A percentile compares a stretch with the other conserved stretches of the same genome.
These are phyloP conservation scores for Heliconius eleuchia DNA, from an alignment of 1,140 invertebrate species.

Conservation along the genomic window DNA sequence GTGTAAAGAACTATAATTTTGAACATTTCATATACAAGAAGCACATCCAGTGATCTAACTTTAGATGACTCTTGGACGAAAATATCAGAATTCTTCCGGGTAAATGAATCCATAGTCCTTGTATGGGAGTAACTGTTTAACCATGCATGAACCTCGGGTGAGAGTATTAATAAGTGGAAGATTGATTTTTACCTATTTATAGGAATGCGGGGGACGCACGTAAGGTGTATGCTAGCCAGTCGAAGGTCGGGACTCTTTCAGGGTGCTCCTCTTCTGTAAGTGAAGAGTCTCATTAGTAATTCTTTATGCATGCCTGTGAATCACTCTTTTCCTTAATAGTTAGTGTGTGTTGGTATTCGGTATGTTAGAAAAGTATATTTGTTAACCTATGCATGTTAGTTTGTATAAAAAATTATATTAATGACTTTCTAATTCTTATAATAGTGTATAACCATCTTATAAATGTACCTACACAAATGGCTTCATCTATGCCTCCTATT, in stretches of 20 bases:
- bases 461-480: no score
- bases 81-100: constrained; percentile 78
- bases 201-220: constrained; percentile 78
- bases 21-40: constrained; percentile 18
- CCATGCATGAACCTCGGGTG: constrained; percentile 67
- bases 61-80: constrained; percentile 78
- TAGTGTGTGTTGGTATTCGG: not conserved
- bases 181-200: constrained; percentile 80
- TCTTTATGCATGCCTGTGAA: constrained; percentile 39
- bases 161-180: constrained; percentile 57
- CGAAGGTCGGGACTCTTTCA: constrained; percentile 79
- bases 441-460: no score
- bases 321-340: constrained; percentile 25
- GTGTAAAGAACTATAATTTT: constrained; percentile 29
- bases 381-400: not conserved
- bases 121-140: constrained; percentile 53
- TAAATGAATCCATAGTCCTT: constrained; percentile 66
- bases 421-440: not conserved
- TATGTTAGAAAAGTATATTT: not conserved
- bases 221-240: constrained; percentile 78
- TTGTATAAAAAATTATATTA: not conserved
- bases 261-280: constrained; percentile 81
- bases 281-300: constrained; percentile 46
- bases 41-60: constrained; percentile 36
- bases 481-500: no score